phyloP scores from a whole-genome alignment of 2,113 vertebrate genomes.

The Oxyura jamaicensis region DNA sequence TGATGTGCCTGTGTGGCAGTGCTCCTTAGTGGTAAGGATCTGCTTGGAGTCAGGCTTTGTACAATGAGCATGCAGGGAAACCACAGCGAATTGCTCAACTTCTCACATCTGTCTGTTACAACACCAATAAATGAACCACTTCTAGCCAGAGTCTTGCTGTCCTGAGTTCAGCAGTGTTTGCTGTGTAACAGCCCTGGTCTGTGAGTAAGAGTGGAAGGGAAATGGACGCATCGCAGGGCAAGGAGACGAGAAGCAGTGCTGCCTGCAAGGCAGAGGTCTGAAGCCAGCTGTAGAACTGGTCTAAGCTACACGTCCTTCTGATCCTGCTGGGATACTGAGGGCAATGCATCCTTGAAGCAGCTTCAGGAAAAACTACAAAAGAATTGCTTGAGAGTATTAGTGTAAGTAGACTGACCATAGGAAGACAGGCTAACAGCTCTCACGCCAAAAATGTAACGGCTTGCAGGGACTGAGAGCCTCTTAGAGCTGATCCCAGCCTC shows the following conservation, averaged over 20 bases:
- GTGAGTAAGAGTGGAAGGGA: background rate
- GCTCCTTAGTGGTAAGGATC: rapidly evolving
- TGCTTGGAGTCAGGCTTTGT: rapidly evolving
- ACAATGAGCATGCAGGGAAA: background rate
- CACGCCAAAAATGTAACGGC: background rate
- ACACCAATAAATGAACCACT: background rate
- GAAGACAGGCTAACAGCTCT: background rate
- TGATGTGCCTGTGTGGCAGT: background rate
- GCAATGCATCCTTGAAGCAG: rapidly evolving
- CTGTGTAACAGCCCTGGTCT: background rate
- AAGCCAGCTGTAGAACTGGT: background rate
- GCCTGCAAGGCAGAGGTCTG: background rate
- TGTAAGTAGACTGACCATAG: background rate
- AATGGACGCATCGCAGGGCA: background rate
- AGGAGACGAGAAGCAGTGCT: background rate
- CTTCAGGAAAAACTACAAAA: background rate
- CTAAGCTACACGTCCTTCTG: background rate
- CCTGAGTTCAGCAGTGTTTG: background rate
- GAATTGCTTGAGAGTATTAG: background rate
- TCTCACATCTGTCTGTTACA: background rate
- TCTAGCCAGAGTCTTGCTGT: background rate
- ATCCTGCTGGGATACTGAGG: background rate
- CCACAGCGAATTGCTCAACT: background rate
- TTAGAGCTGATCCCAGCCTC: background rate
- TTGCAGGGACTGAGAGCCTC: background rate